Percentiles rank a stretch among this genome's conserved stretches.
These are phyloP conservation scores for Cephus pulcher DNA, from an alignment of 2,888 invertebrate species.

Conservation along the genomic window DNA sequence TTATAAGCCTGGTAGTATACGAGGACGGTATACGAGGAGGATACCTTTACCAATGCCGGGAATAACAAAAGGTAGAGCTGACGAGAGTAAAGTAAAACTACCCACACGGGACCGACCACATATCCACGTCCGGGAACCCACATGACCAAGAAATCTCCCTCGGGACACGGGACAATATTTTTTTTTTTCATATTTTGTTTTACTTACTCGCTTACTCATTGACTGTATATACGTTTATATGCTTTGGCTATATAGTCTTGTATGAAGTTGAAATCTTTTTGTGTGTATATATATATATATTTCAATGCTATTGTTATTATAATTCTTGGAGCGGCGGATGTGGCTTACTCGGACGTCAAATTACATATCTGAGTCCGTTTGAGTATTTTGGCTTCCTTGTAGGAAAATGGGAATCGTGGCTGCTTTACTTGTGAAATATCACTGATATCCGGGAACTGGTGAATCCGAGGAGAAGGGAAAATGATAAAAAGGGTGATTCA, in stretches of 20 bases:
- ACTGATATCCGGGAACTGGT: not conserved
- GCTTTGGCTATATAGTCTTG: not conserved
- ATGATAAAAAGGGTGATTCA: not conserved
- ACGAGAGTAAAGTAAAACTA: constrained; percentile 27
- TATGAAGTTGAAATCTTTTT: not conserved
- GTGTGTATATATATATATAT: not conserved
- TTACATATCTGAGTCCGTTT: not conserved
- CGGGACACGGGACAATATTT: not conserved
- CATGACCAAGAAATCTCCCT: constrained; percentile 22
- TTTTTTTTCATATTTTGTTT: not conserved
- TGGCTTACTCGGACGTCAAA: not conserved
- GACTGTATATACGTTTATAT: not conserved
- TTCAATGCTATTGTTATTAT: not conserved
- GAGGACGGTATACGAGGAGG: constrained; percentile 25
- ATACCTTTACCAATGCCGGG: constrained; percentile 1
- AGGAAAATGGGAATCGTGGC: not conserved
- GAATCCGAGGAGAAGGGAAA: not conserved
- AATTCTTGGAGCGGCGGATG: not conserved
- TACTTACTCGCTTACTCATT: not conserved
- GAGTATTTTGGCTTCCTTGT: not conserved
- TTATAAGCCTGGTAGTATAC: constrained; percentile 3
- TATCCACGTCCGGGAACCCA: constrained; percentile 42
- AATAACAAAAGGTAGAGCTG: not conserved
- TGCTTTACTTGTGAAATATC: not conserved
- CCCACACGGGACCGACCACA: constrained; percentile 39